A percentile compares a stretch with the other conserved stretches of the same genome.
Evolutionary conservation across 2,888 invertebrate species (phyloP).

Genomic region (Lamellibrachia satsuma): DNA sequence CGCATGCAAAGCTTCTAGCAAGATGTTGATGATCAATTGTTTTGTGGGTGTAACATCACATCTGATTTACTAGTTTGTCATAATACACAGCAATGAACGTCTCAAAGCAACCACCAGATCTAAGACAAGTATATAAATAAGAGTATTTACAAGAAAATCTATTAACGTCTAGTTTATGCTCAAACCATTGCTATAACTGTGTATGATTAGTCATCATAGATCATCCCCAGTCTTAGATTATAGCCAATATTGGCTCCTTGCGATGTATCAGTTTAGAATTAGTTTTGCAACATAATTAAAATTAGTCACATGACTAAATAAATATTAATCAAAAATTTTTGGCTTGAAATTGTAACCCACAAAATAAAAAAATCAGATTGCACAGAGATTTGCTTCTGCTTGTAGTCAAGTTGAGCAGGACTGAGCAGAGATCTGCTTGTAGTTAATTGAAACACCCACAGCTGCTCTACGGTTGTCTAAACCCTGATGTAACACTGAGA

Average conservation of each 20-base stretch:
- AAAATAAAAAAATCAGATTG: not conserved
- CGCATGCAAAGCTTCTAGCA: not conserved
- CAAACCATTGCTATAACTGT: not conserved
- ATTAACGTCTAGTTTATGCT: not conserved
- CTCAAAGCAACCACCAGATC: not conserved
- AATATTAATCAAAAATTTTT: not conserved
- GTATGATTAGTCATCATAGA: no score
- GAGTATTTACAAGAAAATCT: not conserved
- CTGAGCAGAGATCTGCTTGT: not conserved
- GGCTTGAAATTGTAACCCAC: no score
- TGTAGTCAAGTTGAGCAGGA: not conserved
- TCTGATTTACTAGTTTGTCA: not conserved
- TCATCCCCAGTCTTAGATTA: no score
- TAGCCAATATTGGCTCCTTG: no score
- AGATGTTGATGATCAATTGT: not conserved
- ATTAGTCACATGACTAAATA: not conserved
- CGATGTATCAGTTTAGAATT: no score
- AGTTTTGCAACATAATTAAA: no score
- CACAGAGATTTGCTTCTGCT: not conserved
- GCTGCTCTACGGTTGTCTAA: not conserved
- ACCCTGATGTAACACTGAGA: not conserved
- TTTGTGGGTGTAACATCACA: not conserved
- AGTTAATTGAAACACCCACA: not conserved
- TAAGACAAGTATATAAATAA: not conserved
- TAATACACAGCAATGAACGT: not conserved